Evolutionary conservation across 2,113 vertebrate species (phyloP).

Genomic region (Misgurnus anguillicaudatus): DNA sequence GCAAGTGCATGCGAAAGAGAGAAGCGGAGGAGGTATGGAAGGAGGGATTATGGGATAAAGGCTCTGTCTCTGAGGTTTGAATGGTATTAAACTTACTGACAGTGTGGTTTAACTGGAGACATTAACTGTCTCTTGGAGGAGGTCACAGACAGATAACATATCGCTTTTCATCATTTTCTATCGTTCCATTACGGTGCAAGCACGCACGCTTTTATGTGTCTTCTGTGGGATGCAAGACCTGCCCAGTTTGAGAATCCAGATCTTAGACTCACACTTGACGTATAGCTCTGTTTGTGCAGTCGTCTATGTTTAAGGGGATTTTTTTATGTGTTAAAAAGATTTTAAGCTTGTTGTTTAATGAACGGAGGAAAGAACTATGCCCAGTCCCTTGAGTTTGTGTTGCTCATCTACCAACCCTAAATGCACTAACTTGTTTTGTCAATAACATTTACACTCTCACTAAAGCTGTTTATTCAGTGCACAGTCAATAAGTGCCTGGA

Average conservation of each 20-base stretch:
- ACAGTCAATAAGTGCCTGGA: too few relatives aligned
- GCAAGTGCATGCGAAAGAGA: constrained; percentile 56
- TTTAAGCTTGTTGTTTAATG: neutral
- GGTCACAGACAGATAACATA: constrained; percentile 28
- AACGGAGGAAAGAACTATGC: neutral
- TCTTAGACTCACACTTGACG: neutral
- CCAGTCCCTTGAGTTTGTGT: neutral
- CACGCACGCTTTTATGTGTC: neutral
- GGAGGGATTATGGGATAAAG: constrained; percentile 51
- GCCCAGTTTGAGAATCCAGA: constrained; percentile 21
- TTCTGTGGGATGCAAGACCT: neutral
- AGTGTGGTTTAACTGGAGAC: constrained; percentile 65
- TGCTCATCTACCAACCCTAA: neutral
- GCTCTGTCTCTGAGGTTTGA: constrained; percentile 72
- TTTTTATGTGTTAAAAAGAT: neutral
- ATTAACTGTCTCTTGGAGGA: constrained; percentile 51
- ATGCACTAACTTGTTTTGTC: neutral
- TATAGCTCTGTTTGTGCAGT: constrained; percentile 13
- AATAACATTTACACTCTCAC: neutral
- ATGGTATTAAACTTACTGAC: constrained; percentile 63
- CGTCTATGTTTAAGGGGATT: neutral
- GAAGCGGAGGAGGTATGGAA: constrained; percentile 63
- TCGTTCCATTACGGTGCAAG: constrained; percentile 46
- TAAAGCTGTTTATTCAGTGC: neutral
- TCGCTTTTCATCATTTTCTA: neutral